Base-by-base conservation (phyloP, 2,888 invertebrate genomes). In the Scaptomyza cyrtandrae region DNA sequence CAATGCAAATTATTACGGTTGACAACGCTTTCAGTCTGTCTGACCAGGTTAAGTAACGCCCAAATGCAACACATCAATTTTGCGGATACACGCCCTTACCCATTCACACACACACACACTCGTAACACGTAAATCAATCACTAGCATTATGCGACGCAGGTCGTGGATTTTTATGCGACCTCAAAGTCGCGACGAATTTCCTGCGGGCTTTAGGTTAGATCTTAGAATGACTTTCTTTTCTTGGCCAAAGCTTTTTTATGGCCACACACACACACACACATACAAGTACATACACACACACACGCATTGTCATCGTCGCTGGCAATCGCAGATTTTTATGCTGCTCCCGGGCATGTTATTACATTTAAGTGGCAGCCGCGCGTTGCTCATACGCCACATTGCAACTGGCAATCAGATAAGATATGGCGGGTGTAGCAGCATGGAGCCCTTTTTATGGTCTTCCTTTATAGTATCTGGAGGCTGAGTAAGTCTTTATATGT, bases 91-190 rank as follows among this genome's bases (percentile, higher is more conserved):
- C n/a, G n/a, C 27, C 14, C 54, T 24, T n/a, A 10, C 44, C 14
- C 29, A 19, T 14, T 10, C 11, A 10, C 11, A 7, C 14, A 24
- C 24, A 11, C 13, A 9, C 16, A 48, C 29, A 43, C 66, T 46
- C 45, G 59, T 44, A 63, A 65, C 80, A 87, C 84, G 86, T 88
- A 83, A 85, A 85, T 85, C 88, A 85, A 85, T 85, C 85, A 73
- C 63, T 44, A 70, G 80, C 86, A 82, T 85, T 87, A 85, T 79
- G 70, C 73, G 71, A 57, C 71, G 65, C 37, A 35, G 48, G 62
- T 7, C 53, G 44, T 67, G 68, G 46, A 55, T 49, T 68, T 78
- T 78, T 81, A 78, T 79, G 85, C 60, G 58, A 53, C 64, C 74
- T 61, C 68, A 67, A 76, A 74, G 65, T 69, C 78, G 62, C 61